Base-by-base conservation (phyloP, 2,797 vertebrate species). In the Sternarchorhynchus goeldii region DNA sequence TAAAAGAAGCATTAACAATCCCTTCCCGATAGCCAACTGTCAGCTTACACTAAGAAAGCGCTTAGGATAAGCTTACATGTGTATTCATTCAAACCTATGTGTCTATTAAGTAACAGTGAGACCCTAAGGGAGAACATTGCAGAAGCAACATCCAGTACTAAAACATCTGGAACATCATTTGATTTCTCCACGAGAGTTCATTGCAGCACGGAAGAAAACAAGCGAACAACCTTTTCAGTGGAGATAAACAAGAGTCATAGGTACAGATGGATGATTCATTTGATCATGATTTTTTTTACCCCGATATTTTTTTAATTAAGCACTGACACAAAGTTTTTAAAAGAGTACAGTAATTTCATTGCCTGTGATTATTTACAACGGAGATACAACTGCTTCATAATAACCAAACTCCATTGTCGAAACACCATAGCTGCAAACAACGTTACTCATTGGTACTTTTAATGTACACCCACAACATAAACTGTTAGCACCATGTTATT, bases 1-100 rank as follows among this genome's bases (percentile, higher is more conserved):
- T 86, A 88, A 87, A 66, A 81, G 76, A 78, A 39, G 69, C 41
- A 75, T 75, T 75, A 10, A 41, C 72, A 12, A 60, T 70, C 70
- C 59, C 56, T 82, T 75, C 39, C 45, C 75, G 68, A 64, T 58
- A 56, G 59, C 81, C 75, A 80, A 75, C 84, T 21, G 29, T 20
- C 50, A 57, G 74, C 81, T 82, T 32, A 1, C n/a, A 82, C 77
- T 62, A 60, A 45, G 75, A 77, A 32, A 83, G 32, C 6, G 34
- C 8, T 73, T 76, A 41, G 45, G 64, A 41, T 68, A 34, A 76
- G 57, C 71, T 65, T 73, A 41, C 53, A 73, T 6, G 32, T 63
- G 69, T 73, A 39, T 56, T 55, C 21, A 4, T 62, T 29, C 75
- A 70, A 66, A 59, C 17, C 32, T 64, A 36, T 78, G 59, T 68